Evolutionary conservation across 92 coral and sea anemone genomes (phyloP), one percentile per base, ranked within the genome.

Genomic region (Porites lobata): DNA sequence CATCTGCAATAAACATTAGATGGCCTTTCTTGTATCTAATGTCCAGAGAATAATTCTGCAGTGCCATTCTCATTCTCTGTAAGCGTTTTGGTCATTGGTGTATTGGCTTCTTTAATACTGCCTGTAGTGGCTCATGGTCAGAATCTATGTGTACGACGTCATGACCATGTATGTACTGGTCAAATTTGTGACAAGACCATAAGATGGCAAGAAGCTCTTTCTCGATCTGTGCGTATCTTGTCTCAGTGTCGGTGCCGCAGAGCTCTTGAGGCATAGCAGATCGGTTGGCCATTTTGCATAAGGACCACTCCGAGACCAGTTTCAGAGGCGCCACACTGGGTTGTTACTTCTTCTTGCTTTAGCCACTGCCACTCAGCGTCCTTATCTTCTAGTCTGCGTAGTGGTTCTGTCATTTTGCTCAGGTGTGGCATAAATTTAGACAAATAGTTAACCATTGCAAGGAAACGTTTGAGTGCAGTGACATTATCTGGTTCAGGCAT

Each of bases 401-500:
- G 68, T 14, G 82, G 83, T 53, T 81, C 82, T 8, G 87, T 81
- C 87, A 88, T 74, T 43, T 81, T 82, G 51, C 81, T 70, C 56
- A 88, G 71, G 53, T 59, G 67, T 22, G 86, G 91, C 62, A 87
- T 14, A 80, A 87, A 87, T 51, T 87, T 87, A 2, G 81, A 64
- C 8, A 87, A 82, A 47, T 81, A 81, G 61, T 88, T 88, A 24
- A 88, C 91, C 91, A 88, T 88, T 54, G 87, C 83, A 15, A 74
- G 65, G 74, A 88, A 88, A 15, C 87, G 43, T 76, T 88, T 81
- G 19, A 80, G 81, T 24, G 71, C 87, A 1, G 86, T 10, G 56
- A 50, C 82, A 43, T 73, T 78, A 0, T 66, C 81, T 75, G 88
- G 87, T 20, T 65, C 17, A 17, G 83, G 87, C 79, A 88, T 82